Percentiles rank a stretch among this genome's conserved stretches.
Evolutionary conservation across 2,113 vertebrate species (phyloP).

Genomic region (Mustelus asterias): DNA sequence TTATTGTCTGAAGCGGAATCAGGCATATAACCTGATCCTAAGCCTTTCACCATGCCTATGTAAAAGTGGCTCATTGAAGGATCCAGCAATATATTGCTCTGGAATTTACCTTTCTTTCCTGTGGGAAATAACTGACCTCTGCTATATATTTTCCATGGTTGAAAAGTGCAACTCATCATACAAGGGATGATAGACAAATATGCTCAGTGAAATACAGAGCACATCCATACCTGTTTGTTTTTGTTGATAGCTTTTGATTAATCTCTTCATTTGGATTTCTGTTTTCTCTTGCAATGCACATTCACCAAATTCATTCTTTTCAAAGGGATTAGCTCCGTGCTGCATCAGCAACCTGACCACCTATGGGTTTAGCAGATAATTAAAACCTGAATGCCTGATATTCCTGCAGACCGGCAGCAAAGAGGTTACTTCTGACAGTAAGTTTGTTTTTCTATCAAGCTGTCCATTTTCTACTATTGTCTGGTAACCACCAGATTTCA

Average conservation of each 20-base stretch:
- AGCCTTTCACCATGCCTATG: neutral
- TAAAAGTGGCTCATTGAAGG: neutral
- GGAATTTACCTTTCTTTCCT: neutral
- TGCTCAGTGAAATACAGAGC: neutral
- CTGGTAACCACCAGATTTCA: neutral
- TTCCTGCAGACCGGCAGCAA: neutral
- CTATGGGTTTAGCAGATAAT: constrained; percentile 39
- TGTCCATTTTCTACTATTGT: neutral
- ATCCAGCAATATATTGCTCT: neutral
- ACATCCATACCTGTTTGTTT: neutral
- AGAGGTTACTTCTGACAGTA: neutral
- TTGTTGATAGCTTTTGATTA: constrained; percentile 46
- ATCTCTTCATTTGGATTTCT: constrained; percentile 46
- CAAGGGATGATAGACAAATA: neutral
- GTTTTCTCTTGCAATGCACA: constrained; percentile 40
- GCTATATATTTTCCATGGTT: neutral
- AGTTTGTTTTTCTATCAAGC: neutral
- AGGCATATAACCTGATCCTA: neutral
- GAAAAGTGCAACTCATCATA: neutral
- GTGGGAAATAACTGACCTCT: neutral
- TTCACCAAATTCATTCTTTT: constrained; percentile 39
- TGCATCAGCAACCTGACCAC: constrained; percentile 44
- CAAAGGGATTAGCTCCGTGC: constrained; percentile 45
- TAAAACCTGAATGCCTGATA: neutral
- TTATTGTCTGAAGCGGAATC: neutral